These are phyloP conservation scores for Apodemus agrarius DNA, from an alignment of 2,797 vertebrate species.

Conservation along the genomic window DNA sequence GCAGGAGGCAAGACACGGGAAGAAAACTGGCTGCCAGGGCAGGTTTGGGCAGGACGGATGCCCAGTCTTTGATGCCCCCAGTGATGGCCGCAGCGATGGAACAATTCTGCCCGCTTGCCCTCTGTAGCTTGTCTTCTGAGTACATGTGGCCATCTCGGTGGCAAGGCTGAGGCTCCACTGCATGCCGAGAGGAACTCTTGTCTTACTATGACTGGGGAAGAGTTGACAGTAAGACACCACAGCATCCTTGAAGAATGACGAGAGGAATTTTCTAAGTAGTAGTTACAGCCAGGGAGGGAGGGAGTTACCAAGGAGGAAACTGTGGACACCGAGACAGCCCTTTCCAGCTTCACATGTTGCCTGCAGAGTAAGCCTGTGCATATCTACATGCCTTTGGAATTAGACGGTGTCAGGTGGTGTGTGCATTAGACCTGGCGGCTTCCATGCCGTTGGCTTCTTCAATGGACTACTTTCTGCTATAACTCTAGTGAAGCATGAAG, in stretches of 20 bases:
- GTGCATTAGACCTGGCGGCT: not conserved
- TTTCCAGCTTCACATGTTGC: not conserved
- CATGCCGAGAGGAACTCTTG: not conserved
- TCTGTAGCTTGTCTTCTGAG: not conserved
- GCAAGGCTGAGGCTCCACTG: not conserved
- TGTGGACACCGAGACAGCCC: not conserved
- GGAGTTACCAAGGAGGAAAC: not conserved
- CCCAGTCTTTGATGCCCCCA: not conserved
- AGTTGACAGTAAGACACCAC: not conserved
- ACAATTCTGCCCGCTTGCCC: too few species aligned
- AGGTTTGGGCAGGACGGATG: not conserved
- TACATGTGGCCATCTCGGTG: not conserved
- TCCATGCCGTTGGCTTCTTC: not conserved
- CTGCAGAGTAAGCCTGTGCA: not conserved
- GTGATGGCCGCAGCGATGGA: too few species aligned
- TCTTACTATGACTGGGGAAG: conserved; percentile 14
- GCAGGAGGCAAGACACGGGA: not conserved
- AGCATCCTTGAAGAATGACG: not conserved
- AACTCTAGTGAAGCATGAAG: not conserved
- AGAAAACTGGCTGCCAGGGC: not conserved
- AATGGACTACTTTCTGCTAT: not conserved
- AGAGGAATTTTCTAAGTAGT: not conserved
- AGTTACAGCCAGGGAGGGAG: not conserved
- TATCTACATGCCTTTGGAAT: not conserved
- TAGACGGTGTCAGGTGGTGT: not conserved